phyloP scores from a whole-genome alignment of 2,113 vertebrate genomes.

The Propithecus coquereli region DNA sequence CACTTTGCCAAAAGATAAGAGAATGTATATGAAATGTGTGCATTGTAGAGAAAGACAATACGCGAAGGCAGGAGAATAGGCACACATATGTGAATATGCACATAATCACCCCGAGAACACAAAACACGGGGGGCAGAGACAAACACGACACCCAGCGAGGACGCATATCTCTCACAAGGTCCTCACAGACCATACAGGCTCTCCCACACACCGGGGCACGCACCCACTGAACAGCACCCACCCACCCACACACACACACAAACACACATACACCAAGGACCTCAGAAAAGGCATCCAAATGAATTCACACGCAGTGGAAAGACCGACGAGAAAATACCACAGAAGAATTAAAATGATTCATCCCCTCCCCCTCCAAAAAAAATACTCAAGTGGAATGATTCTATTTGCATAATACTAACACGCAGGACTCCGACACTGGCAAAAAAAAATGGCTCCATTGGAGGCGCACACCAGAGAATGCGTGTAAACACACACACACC shows the following conservation, averaged over 20 bases:
- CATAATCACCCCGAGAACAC: constrained; percentile 45
- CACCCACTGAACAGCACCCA: not conserved
- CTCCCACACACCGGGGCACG: not conserved
- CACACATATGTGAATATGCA: constrained; percentile 59
- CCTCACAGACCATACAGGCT: not conserved
- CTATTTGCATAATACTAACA: constrained; percentile 67
- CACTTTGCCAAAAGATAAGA: constrained; percentile 67
- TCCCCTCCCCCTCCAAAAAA: constrained; percentile 39
- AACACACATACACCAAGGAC: not conserved
- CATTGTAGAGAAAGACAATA: constrained; percentile 50
- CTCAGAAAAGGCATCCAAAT: not conserved
- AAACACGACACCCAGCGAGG: not conserved
- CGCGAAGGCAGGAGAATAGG: constrained; percentile 34
- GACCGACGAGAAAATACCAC: constrained; percentile 21
- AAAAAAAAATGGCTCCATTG: constrained; percentile 49
- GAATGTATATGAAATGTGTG: constrained; percentile 23
- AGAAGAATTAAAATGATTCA: constrained; percentile 22
- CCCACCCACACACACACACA: not conserved
- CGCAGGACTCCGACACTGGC: not conserved
- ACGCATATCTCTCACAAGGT: not conserved
- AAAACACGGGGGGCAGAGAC: not conserved
- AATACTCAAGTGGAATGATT: constrained; percentile 40
- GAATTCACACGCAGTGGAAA: constrained; percentile 29
- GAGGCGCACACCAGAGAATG: constrained; percentile 37
- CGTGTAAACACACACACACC: not conserved